Evolutionary conservation across 2,113 vertebrate species (phyloP), one percentile per base, ranked within the genome.

Genomic region (Lanius ludovicianus): DNA sequence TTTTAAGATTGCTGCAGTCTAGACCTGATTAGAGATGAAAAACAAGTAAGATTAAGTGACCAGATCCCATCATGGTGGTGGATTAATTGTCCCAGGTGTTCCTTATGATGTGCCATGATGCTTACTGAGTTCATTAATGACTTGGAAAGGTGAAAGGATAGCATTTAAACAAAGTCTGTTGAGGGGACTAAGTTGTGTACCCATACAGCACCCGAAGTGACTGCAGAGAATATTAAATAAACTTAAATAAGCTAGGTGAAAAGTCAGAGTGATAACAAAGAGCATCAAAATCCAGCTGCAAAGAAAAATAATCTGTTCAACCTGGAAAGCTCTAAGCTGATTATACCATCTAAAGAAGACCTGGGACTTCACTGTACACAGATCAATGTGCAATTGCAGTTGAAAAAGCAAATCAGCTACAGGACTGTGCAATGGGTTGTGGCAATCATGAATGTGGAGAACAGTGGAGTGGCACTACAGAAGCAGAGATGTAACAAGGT

Each of bases 91-190:
- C 80, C 71, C 91, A 87, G 80, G 80, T 94, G 90, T 64, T 95
- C 33, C 41, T 75, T 89, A 84, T 87, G 60, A 68, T 75, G 49
- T 91, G 28, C 53, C 69, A 92, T 78, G 52, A 70, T 81, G 53
- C 87, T 79, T 93, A 94, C 86, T 84, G 82, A 93, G 85, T 95
- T 86, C 44, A 50, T 86, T 95, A 95, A 90, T 88, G 42, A 80
- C 42, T 90, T 86, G 55, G 42, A 96, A 93, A 91, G 41, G 82
- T 71, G 57, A 87, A 94, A 92, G n/a, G 22, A 85, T 60, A 62
- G 62, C 60, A 85, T 23, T 50, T 49, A 39, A 90, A 85, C 37
- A 47, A 91, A 73, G n/a, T 67, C 53, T 41, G 10, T 70, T 13
- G 15, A 81, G 39, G 25, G 35, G 8, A 42, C 46, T 33, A n/a